Evolutionary conservation across 2,888 invertebrate species (phyloP), one percentile per base, ranked within the genome.

Genomic region (Odontothrips loti): DNA sequence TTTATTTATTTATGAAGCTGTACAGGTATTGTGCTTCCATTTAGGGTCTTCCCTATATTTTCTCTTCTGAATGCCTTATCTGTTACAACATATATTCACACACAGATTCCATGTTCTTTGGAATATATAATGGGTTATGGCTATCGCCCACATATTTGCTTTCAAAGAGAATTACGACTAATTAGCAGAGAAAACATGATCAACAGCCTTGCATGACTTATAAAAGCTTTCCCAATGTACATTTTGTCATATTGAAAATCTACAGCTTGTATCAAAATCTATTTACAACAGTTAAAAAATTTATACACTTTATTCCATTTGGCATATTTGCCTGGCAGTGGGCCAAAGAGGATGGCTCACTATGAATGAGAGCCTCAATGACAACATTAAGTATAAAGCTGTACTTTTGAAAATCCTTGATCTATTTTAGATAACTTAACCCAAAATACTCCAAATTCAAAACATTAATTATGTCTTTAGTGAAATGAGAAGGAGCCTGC

Each of bases 1-100:
- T 75, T 75, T 2, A n/a, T 75, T 75, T 75, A 75, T 75, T 75
- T 75, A 75, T 27, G 68, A 75, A 75, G 23, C 68, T 75, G 68
- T 75, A 75, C 68, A 75, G 23, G 6, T 43, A 75, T n/a, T 27
- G 68, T 75, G 68, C 68, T 75, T 75, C 68, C 68, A 6, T 75
- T 23, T 0, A 58, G 58, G 27, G 27, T 75, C 12, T 75, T 9
- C 34, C 51, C 51, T 51, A 58, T 58, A 6, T 4, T 17, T 58
- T 58, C 58, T 75, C 11, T 27, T 75, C 58, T 58, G 58, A 58
- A 17, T n/a, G 15, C 17, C 34, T 58, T 58, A 20, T 58, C 17
- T 15, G 15, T 58, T 58, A 58, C 34, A 43, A n/a, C 58, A 11
- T 75, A 68, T 23, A 75, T 27, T 23, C 12, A 58, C 23, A 23